Evolutionary conservation across 2,797 vertebrate genomes (phyloP).

Genomic region (Sphaeramia orbicularis): DNA sequence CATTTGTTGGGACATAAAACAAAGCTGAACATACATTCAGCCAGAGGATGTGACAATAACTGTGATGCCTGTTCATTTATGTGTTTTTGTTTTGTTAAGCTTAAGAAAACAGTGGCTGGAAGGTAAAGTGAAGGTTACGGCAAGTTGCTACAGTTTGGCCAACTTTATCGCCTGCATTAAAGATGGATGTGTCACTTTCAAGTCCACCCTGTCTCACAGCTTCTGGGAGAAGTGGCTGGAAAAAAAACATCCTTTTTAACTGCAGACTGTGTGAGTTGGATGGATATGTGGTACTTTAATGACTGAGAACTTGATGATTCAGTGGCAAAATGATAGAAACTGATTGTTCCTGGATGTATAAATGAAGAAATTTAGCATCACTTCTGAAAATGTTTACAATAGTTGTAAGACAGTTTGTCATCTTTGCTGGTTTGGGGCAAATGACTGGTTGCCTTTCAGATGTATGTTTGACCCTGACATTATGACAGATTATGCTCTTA

Average conservation of each 20-base stretch:
- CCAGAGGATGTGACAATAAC: constrained; percentile 36
- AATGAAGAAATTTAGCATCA: constrained; percentile 41
- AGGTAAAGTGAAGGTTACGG: constrained; percentile 30
- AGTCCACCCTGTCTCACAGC: not conserved
- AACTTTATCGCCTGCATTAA: constrained; percentile 21
- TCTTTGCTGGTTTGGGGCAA: constrained; percentile 44
- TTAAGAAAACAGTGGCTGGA: constrained; percentile 44
- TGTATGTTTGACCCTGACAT: constrained; percentile 26
- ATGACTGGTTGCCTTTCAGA: constrained; percentile 70
- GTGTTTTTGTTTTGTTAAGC: constrained; percentile 39
- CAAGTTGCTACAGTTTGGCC: constrained; percentile 16
- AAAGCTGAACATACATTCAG: constrained; percentile 40
- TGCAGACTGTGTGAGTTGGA: constrained; percentile 20
- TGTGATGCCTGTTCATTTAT: constrained; percentile 51
- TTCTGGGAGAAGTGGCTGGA: not conserved
- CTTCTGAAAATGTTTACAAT: constrained; percentile 21
- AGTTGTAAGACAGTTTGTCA: constrained; percentile 26
- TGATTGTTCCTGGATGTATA: constrained; percentile 25
- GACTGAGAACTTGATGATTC: constrained; percentile 26
- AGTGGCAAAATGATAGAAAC: constrained; percentile 3
- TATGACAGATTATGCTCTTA: constrained; percentile 32
- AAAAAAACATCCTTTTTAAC: constrained; percentile 16
- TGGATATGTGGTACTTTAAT: constrained; percentile 1
- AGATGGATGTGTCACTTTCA: constrained; percentile 19
- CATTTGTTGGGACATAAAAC: constrained; percentile 60